A percentile compares a stretch with the other conserved stretches of the same genome.
Evolutionary conservation across 2,888 invertebrate genomes (phyloP).

Genomic region (Sesamia inferens): DNA sequence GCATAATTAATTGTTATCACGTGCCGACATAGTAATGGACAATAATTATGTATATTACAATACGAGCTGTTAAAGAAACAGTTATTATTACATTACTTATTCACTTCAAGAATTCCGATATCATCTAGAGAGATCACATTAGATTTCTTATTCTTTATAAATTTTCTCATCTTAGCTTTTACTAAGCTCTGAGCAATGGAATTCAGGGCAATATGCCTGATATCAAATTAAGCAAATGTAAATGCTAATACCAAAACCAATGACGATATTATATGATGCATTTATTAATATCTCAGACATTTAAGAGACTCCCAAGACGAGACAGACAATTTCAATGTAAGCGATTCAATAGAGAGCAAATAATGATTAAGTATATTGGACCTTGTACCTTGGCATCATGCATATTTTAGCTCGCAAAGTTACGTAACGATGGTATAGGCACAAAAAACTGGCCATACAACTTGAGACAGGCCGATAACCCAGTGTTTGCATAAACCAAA

Average conservation of each 20-base stretch:
- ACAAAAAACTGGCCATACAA: slow-evolving; percentile 58
- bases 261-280: slow-evolving; percentile 14
- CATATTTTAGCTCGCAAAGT: slow-evolving; percentile 47
- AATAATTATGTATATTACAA: slow-evolving; percentile 27
- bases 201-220: slow-evolving; percentile 45
- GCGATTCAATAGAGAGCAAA: slow-evolving; percentile 44
- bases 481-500: slow-evolving; percentile 60
- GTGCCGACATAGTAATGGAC: slow-evolving; percentile 29
- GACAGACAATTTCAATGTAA: slow-evolving; percentile 19
- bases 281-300: slow-evolving; percentile 15
- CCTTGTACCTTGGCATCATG: slow-evolving; percentile 39
- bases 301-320: slow-evolving; percentile 22
- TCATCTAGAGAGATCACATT: slow-evolving; percentile 1
- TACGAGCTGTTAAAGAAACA: slow-evolving; percentile 12
- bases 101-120: slow-evolving; percentile 39
- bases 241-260: slow-evolving; percentile 26
- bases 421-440: slow-evolving; percentile 45
- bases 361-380: slow-evolving; percentile 46
- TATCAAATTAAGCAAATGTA: slow-evolving; percentile 22
- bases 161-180: too few relatives aligned
- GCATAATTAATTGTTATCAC: slow-evolving; percentile 31
- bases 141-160: too few relatives aligned
- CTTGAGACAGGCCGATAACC: slow-evolving; percentile 65
- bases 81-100: slow-evolving; percentile 27
- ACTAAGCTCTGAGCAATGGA: slow-evolving; percentile 8